These are phyloP conservation scores for Coelinius sp. DNA, from an alignment of 2,888 invertebrate genomes.

Conservation along the genomic window DNA sequence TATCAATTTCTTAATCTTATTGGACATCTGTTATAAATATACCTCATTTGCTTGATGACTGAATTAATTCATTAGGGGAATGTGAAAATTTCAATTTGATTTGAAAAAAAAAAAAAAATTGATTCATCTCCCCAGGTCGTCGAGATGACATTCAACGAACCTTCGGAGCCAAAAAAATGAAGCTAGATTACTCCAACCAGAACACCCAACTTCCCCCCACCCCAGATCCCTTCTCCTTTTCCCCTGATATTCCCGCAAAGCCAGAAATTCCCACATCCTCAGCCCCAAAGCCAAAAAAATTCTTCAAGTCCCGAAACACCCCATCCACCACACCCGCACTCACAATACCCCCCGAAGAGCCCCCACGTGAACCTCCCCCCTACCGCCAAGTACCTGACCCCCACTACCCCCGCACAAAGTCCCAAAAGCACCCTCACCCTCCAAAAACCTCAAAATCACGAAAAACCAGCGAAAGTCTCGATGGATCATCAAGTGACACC, in stretches of 20 bases:
- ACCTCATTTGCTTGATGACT: too few relatives aligned
- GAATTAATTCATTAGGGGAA: too few relatives aligned
- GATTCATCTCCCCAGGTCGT: conserved; percentile 57
- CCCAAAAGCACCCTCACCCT: conserved; percentile 55
- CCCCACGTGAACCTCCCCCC: conserved; percentile 58
- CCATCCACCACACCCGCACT: conserved; percentile 71
- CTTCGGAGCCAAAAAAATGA: conserved; percentile 63
- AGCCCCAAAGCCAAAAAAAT: conserved; percentile 86
- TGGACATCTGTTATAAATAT: too few relatives aligned
- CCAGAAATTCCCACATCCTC: conserved; percentile 71
- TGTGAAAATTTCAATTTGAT: too few relatives aligned
- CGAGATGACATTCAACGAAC: conserved; percentile 63
- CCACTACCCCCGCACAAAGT: conserved; percentile 38
- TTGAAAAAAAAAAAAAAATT: background rate
- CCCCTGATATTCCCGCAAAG: conserved; percentile 70
- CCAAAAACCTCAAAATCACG: conserved; percentile 70
- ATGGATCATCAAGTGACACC: conserved; percentile 52
- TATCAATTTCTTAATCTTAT: too few relatives aligned
- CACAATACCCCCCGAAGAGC: conserved; percentile 44
- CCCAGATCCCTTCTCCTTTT: conserved; percentile 70
- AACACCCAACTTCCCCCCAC: conserved; percentile 61
- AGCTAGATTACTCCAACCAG: conserved; percentile 67
- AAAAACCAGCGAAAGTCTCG: conserved; percentile 56
- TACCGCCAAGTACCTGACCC: conserved; percentile 67
- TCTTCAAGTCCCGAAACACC: conserved; percentile 88